Evolutionary conservation across 2,113 vertebrate genomes (phyloP), one percentile per base, ranked within the genome.

Genomic region (Poeciliopsis prolifica): DNA sequence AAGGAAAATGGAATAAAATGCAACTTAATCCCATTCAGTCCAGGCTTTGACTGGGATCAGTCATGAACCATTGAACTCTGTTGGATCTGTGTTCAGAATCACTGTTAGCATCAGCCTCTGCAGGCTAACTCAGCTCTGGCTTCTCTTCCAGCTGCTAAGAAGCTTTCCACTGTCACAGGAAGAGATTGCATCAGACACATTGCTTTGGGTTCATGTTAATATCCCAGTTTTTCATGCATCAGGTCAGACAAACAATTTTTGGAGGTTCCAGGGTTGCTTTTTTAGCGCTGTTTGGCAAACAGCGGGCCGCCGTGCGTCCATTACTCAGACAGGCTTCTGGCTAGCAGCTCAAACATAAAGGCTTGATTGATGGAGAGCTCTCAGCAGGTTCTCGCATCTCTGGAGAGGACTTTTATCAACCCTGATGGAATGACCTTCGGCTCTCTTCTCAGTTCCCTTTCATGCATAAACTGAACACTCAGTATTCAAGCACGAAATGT

Each of bases 271-370:
- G n/a, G 35, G 37, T 31, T 28, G 24, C 69, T 35, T 31, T 15
- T 65, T 65, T 58, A 65, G 31, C 31, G 3, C 42, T 3, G 70
- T 29, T 61, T 61, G 19, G 26, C 58, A 63, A 48, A 33, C 51
- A 70, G 68, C 14, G 14, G n/a, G 70, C 19, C n/a, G 61, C 33
- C 71, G 33, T 15, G 9, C 33, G 64, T 44, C n/a, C 64, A 15
- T 74, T 60, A 70, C 66, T 68, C 71, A 58, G 42, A 69, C 48
- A 14, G 65, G 58, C 37, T 72, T 11, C 54, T 78, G 37, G 29
- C 60, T 31, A n/a, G 58, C 60, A 15, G 60, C 33, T 74, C 48
- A 48, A 12, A 31, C 62, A 10, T 22, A 17, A 48, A 70, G 61
- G 37, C 44, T 26, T 71, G 78, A 67, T 44, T 62, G 73, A 63